Evolutionary conservation across 23 tunicate genomes (phyloP).

Genomic region (Trididemnum clinides): DNA sequence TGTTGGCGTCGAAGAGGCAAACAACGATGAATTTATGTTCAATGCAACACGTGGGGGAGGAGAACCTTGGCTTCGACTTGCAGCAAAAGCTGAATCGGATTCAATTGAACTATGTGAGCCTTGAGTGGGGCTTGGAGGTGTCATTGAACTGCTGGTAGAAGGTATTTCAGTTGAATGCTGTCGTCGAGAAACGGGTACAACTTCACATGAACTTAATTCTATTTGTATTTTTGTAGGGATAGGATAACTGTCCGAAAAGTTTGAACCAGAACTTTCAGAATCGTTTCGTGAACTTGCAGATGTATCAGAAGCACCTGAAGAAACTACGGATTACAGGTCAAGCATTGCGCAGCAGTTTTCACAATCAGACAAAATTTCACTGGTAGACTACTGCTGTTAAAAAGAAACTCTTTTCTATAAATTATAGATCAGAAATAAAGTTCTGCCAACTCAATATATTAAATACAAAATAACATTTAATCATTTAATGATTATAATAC

Average conservation of each 20-base stretch:
- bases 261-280: slow-evolving; percentile 44
- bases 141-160: slow-evolving; percentile 33
- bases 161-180: slow-evolving; percentile 25
- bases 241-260: background rate
- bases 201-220: background rate
- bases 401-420: too few relatives aligned
- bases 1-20: background rate
- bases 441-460: too few relatives aligned
- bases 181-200: background rate
- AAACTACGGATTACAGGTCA: background rate
- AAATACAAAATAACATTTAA: too few relatives aligned
- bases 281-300: slow-evolving; percentile 22
- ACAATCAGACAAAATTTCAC: too few relatives aligned
- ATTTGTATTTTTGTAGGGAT: background rate
- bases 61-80: background rate
- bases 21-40: background rate
- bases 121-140: slow-evolving; percentile 53
- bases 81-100: slow-evolving; percentile 28
- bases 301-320: slow-evolving; percentile 14
- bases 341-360: too few relatives aligned
- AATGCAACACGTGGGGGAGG: background rate
- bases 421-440: too few relatives aligned
- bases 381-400: too few relatives aligned
- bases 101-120: slow-evolving; percentile 54
- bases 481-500: too few relatives aligned